phyloP scores from a whole-genome alignment of 1,140 invertebrate genomes.

The Contarinia nasturtii region DNA sequence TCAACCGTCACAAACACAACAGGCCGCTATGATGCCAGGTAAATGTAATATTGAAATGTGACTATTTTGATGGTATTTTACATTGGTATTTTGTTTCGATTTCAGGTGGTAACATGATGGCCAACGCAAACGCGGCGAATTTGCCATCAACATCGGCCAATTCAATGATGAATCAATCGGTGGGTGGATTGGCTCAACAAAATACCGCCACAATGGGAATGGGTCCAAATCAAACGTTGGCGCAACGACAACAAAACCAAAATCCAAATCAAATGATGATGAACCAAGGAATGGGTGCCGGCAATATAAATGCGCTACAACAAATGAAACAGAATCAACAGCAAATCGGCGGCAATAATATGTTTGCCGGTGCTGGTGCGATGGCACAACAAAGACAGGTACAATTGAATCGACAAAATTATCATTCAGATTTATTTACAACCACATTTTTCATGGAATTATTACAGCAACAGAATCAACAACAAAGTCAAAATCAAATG shows the following conservation, averaged over 20 bases:
- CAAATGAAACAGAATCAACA: conserved; percentile 9
- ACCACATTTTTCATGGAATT: too few species aligned
- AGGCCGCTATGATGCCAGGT: too few species aligned
- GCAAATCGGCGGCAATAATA: background rate
- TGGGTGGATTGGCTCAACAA: background rate
- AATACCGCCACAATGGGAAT: background rate
- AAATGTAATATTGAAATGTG: too few species aligned
- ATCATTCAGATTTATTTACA: too few species aligned
- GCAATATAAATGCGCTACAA: conserved; percentile 2
- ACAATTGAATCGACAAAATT: too few species aligned
- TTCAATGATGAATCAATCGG: background rate
- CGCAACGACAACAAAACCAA: background rate
- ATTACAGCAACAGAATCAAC: conserved; percentile 18
- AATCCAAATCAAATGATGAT: conserved; percentile 7
- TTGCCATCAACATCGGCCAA: background rate
- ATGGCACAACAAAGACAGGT: conserved; percentile 24
- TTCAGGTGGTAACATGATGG: conserved; percentile 24
- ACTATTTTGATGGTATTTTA: too few species aligned
- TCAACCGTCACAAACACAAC: background rate
- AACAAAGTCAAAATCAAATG: conserved; percentile 18
- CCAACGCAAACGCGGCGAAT: background rate
- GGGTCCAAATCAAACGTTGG: background rate
- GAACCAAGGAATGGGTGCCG: background rate
- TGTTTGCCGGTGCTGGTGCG: too few species aligned
- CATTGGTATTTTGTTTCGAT: too few species aligned